These are phyloP conservation scores for Myopa testacea DNA, from an alignment of 2,888 invertebrate genomes.

Conservation along the genomic window DNA sequence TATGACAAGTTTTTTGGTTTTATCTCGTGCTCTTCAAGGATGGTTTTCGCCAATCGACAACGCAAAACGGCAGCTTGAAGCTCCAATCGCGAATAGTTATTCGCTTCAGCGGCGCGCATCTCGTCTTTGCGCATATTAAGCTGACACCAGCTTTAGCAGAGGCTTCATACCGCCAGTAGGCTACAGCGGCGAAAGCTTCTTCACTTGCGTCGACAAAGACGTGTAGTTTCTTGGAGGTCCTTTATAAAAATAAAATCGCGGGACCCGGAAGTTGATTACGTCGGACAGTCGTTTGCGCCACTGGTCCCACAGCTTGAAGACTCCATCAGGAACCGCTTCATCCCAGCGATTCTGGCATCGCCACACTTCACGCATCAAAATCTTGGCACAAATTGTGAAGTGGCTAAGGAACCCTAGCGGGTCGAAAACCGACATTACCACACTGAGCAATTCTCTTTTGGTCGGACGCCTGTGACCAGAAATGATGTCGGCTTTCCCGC, in stretches of 20 bases:
- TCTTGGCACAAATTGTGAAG: constrained; percentile 19
- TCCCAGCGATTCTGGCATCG: constrained; percentile 41
- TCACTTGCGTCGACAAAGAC: not conserved
- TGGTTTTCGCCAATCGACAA: not conserved
- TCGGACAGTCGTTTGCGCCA: not conserved
- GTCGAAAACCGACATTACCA: too few species aligned
- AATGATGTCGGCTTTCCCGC: constrained; percentile 25
- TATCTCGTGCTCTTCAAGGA: not conserved
- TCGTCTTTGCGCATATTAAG: not conserved
- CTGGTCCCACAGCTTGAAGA: not conserved
- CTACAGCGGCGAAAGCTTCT: not conserved
- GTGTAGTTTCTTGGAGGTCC: not conserved
- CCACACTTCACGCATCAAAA: constrained; percentile 26
- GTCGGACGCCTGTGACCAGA: not conserved
- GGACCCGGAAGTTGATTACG: not conserved
- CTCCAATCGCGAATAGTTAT: not conserved
- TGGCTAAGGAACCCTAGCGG: too few species aligned
- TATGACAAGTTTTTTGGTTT: not conserved
- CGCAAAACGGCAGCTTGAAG: not conserved
- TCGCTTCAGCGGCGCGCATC: not conserved
- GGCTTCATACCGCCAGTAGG: not conserved
- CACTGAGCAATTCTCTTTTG: too few species aligned
- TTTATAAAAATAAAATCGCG: not conserved
- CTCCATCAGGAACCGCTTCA: constrained; percentile 29
- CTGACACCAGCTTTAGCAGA: not conserved